A percentile compares a stretch with the other conserved stretches of the same genome.
Evolutionary conservation across 2,797 vertebrate species (phyloP).

Genomic region (Falco novaeseelandiae): DNA sequence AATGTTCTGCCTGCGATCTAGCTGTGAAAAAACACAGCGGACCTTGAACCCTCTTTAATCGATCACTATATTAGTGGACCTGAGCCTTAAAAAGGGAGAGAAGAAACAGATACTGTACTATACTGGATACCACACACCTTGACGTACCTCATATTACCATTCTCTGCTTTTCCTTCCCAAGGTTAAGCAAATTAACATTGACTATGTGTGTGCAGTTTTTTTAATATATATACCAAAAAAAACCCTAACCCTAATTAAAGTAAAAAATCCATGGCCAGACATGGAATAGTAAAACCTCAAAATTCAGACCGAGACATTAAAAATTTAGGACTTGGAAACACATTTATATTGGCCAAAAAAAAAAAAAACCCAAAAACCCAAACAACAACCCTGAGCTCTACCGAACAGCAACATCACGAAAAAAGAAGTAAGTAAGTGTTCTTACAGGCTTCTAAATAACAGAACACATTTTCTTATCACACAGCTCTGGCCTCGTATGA

Average conservation of each 20-base stretch:
- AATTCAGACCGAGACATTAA: not conserved
- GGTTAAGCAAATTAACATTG: not conserved
- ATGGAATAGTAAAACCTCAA: not conserved
- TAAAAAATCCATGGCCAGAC: not conserved
- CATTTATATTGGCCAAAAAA: not conserved
- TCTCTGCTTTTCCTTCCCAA: not conserved
- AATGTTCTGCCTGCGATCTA: not conserved
- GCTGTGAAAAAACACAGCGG: not conserved
- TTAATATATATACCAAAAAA: not conserved
- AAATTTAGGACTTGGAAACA: not conserved
- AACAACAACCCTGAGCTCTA: not conserved
- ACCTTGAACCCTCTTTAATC: not conserved
- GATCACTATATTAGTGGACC: not conserved
- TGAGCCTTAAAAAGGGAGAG: not conserved
- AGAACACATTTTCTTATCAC: not conserved
- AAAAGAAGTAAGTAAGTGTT: not conserved
- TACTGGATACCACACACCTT: not conserved
- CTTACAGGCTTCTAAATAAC: not conserved
- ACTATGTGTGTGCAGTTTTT: not conserved
- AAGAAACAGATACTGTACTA: not conserved
- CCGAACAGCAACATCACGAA: not conserved
- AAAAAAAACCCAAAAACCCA: too few species aligned
- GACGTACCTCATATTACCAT: not conserved
- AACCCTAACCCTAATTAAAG: not conserved
- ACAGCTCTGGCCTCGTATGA: not conserved